Evolutionary conservation across 2,113 vertebrate genomes (phyloP).

Genomic region (Marmota monax): DNA sequence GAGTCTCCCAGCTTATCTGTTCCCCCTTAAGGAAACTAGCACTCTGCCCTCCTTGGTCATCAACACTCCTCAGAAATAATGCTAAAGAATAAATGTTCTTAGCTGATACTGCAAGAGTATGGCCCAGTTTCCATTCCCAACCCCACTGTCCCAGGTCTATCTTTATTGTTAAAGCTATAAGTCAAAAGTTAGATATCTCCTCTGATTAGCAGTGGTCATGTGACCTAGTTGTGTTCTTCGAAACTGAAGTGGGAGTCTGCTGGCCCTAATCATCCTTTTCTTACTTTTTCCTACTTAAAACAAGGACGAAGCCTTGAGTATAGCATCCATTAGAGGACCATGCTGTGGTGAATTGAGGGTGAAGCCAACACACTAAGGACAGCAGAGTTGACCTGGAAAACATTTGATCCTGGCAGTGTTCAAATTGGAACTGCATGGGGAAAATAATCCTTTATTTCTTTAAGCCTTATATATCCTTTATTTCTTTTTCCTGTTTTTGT

Average conservation of each 20-base stretch:
- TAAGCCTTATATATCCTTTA: not conserved
- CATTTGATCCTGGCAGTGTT: not conserved
- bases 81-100: not conserved
- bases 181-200: not conserved
- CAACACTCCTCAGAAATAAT: not conserved
- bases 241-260: not conserved
- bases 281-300: not conserved
- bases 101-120: not conserved
- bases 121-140: not conserved
- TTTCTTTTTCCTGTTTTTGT: not conserved
- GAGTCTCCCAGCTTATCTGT: not conserved
- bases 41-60: not conserved
- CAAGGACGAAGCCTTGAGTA: not conserved
- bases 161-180: not conserved
- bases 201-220: not conserved
- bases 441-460: not conserved
- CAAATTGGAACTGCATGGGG: not conserved
- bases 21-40: not conserved
- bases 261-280: not conserved
- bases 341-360: not conserved
- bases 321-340: not conserved
- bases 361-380: not conserved
- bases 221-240: not conserved
- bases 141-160: not conserved
- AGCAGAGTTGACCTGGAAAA: not conserved